Evolutionary conservation across 1,140 invertebrate genomes (phyloP).

Genomic region (Scaptomyza pallida): DNA sequence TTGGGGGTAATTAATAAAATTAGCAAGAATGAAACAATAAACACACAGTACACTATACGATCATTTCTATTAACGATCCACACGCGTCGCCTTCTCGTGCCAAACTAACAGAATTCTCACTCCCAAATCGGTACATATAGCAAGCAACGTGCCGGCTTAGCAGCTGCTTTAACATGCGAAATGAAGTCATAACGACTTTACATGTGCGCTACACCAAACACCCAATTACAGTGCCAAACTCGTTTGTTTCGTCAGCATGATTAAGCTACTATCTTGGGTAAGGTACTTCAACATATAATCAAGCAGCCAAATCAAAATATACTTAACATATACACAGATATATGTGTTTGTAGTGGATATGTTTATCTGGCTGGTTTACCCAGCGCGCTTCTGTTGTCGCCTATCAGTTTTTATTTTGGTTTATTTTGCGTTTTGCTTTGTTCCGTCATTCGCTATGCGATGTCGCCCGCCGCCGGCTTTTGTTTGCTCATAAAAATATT

Average conservation of each 20-base stretch:
- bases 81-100: conserved; percentile 5
- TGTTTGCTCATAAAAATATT: conserved; percentile 1
- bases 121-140: conserved; percentile 37
- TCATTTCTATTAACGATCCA: neutral
- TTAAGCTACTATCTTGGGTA: neutral
- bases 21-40: conserved; percentile 6
- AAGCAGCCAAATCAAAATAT: neutral
- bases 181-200: neutral
- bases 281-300: neutral
- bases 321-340: no score
- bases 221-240: neutral
- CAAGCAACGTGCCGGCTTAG: neutral
- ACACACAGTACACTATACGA: neutral
- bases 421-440: conserved; percentile 5
- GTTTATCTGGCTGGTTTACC: neutral
- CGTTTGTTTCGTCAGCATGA: neutral
- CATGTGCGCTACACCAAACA: conserved; percentile 1
- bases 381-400: neutral
- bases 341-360: neutral
- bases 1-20: conserved; percentile 5
- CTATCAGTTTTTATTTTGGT: conserved; percentile 12
- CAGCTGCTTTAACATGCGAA: neutral
- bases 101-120: conserved; percentile 41
- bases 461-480: neutral
- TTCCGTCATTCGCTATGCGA: neutral